Evolutionary conservation across 1,140 invertebrate species (phyloP).

Genomic region (Sitodiplosis mosellana): DNA sequence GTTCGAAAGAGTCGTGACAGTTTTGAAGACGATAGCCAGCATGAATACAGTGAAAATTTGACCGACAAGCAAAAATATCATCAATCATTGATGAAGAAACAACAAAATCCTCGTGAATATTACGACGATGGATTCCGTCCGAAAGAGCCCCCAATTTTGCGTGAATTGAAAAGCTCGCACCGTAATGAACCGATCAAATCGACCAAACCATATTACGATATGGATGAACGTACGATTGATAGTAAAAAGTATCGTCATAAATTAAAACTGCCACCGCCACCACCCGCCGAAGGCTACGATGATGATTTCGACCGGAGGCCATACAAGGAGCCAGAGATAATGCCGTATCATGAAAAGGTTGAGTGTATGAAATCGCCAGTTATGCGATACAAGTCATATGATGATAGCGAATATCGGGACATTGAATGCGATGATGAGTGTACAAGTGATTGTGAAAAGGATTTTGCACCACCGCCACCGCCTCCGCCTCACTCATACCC

Average conservation of each 20-base stretch:
- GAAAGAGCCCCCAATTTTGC: not conserved
- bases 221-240: not conserved
- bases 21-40: not conserved
- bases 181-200: too few relatives aligned
- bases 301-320: conserved; percentile 12
- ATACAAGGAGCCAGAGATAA: conserved; percentile 21
- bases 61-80: conserved; percentile 3
- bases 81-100: not conserved
- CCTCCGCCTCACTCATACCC: conserved; percentile 1
- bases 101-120: not conserved
- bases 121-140: not conserved
- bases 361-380: conserved; percentile 23
- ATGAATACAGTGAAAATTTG: conserved; percentile 1
- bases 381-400: conserved; percentile 16
- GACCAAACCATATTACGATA: too few relatives aligned
- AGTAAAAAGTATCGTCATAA: not conserved
- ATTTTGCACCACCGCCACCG: not conserved
- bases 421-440: not conserved
- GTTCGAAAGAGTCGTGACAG: not conserved
- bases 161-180: not conserved
- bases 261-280: too few relatives aligned
- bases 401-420: not conserved
- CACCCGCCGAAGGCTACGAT: not conserved
- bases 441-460: not conserved
- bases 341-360: conserved; percentile 23